Evolutionary conservation across 2,888 invertebrate genomes (phyloP).

Genomic region (Asteroscopus sphinx): DNA sequence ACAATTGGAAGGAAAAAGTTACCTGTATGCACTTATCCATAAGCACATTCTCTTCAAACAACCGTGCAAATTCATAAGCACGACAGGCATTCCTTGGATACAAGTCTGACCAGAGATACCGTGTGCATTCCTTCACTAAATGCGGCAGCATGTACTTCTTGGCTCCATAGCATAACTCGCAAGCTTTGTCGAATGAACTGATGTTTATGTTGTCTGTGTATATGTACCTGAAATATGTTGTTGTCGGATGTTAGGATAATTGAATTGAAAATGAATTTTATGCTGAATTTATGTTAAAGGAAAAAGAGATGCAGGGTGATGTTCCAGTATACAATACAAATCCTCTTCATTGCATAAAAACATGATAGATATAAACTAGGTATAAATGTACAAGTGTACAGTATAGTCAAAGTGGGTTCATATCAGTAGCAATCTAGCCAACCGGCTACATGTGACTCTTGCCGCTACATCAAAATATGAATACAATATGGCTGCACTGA

Average conservation of each 20-base stretch:
- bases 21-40: slow-evolving; percentile 95
- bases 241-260: not conserved
- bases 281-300: too few species aligned
- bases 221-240: slow-evolving; percentile 90
- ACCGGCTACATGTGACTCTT: too few species aligned
- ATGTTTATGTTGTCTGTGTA: slow-evolving; percentile 95
- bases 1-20: not conserved
- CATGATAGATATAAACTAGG: too few species aligned
- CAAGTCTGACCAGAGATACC: slow-evolving; percentile 95
- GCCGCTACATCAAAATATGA: too few species aligned
- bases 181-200: slow-evolving; percentile 95
- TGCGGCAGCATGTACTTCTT: slow-evolving; percentile 97
- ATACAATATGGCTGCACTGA: too few species aligned
- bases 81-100: slow-evolving; percentile 95
- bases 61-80: slow-evolving; percentile 95
- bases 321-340: too few species aligned
- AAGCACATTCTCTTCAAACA: slow-evolving; percentile 95
- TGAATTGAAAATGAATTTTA: too few species aligned
- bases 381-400: too few species aligned
- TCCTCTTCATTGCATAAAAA: too few species aligned
- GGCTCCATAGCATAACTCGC: slow-evolving; percentile 96
- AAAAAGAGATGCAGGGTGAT: too few species aligned
- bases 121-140: slow-evolving; percentile 95
- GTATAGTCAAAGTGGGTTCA: too few species aligned
- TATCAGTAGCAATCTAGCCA: too few species aligned